A percentile compares a stretch with the other conserved stretches of the same genome.
Conservation (phyloP, 2,113 vertebrate genomes). For the Pomatostomus ruficeps region DNA sequence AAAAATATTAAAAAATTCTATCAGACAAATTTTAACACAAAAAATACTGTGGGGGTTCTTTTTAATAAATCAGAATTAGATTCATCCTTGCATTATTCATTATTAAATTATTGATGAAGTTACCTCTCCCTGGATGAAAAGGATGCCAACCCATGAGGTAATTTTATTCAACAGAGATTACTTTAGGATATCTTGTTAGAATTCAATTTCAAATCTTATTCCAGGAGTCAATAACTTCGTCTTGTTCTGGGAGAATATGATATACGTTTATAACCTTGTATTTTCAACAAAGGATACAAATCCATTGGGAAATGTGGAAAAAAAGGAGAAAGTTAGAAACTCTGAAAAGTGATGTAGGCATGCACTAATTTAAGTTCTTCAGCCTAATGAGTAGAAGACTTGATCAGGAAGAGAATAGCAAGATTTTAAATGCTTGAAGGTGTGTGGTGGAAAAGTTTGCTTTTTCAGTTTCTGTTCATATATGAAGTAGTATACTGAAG, state of each 20-base stretch:
- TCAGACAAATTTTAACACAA: not conserved
- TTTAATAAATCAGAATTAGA: not conserved
- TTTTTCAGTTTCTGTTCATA: not conserved
- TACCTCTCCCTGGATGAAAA: not conserved
- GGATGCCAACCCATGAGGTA: not conserved
- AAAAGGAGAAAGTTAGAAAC: not conserved
- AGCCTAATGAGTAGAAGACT: not conserved
- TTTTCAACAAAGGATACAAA: not conserved
- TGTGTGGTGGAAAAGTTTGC: not conserved
- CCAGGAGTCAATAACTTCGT: not conserved
- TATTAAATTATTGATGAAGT: not conserved
- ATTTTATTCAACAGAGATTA: not conserved
- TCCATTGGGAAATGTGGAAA: not conserved
- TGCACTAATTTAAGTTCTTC: not conserved
- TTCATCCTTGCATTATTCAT: not conserved
- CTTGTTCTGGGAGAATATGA: not conserved
- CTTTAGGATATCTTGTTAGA: not conserved
- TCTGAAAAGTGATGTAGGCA: not conserved
- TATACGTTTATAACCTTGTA: accelerated
- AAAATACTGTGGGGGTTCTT: accelerated
- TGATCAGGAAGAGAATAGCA: not conserved
- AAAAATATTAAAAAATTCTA: not conserved
- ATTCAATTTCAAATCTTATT: not conserved
- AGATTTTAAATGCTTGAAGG: not conserved
- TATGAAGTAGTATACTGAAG: not conserved